phyloP scores from a whole-genome alignment of 2,888 invertebrate species.

The Eupithecia pulchellata region DNA sequence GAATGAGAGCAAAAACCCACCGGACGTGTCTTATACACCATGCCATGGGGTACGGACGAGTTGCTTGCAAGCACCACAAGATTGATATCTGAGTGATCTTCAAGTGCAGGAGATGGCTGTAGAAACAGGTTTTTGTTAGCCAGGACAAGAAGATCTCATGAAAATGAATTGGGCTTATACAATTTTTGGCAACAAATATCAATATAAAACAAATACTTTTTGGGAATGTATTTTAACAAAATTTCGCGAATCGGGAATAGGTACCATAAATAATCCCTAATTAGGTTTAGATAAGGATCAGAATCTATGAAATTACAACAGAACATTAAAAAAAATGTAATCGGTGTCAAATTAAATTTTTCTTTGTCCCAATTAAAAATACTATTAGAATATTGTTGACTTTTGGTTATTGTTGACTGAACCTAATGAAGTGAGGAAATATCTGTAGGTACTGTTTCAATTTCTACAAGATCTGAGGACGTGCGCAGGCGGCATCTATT shows the following conservation, averaged over 20 bases:
- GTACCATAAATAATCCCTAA: too few species aligned
- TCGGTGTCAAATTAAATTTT: background rate
- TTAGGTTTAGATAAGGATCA: too few species aligned
- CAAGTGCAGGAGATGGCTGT: constrained; percentile 12
- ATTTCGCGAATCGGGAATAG: too few species aligned
- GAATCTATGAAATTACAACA: background rate
- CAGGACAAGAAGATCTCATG: background rate
- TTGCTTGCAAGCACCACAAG: constrained; percentile 23
- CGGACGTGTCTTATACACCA: constrained; percentile 32
- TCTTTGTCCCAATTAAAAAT: background rate
- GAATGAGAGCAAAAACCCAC: constrained; percentile 30
- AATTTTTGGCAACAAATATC: background rate
- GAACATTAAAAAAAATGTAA: background rate
- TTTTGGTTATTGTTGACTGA: background rate
- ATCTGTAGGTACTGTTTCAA: background rate
- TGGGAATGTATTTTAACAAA: too few species aligned
- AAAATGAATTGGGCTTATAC: background rate
- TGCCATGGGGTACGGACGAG: constrained; percentile 22
- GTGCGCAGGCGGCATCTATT: constrained; percentile 25
- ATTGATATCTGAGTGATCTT: constrained; percentile 21
- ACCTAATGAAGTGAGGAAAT: constrained; percentile 1
- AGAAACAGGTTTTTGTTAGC: background rate
- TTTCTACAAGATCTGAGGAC: constrained; percentile 16
- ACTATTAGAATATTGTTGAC: background rate
- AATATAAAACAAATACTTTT: background rate